Conservation (phyloP, 1,140 invertebrate genomes). For the Cardiocondyla obscurior region DNA sequence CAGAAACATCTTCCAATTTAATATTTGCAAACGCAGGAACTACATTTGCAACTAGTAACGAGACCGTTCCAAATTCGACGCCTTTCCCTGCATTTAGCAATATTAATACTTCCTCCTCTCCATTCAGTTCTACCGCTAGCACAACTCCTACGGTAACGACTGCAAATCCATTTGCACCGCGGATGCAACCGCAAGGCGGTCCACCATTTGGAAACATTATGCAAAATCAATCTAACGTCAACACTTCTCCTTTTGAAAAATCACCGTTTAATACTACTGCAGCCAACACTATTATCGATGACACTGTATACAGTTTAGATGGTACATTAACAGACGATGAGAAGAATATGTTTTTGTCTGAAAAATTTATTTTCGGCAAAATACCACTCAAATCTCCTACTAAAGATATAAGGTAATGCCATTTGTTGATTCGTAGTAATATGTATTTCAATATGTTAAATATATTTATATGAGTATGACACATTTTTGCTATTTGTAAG, state of each 20-base stretch:
- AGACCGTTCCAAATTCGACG: neutral
- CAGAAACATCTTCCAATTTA: conserved; percentile 33
- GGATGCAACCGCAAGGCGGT: conserved; percentile 29
- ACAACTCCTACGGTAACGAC: conserved; percentile 42
- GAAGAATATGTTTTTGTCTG: conserved; percentile 71
- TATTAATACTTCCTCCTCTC: conserved; percentile 7
- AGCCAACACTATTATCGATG: conserved; percentile 67
- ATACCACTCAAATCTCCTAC: conserved; percentile 79
- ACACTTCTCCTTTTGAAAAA: conserved; percentile 64
- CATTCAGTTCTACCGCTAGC: conserved; percentile 38
- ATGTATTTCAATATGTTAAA: conserved; percentile 30
- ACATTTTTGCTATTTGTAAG: conserved; percentile 28
- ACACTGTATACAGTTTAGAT: conserved; percentile 73
- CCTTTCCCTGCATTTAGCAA: conserved; percentile 54
- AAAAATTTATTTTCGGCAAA: conserved; percentile 75
- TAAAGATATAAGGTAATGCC: conserved; percentile 75
- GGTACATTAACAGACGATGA: conserved; percentile 77
- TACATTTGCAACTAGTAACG: conserved; percentile 44
- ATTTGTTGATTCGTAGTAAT: neutral
- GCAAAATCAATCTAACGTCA: conserved; percentile 52
- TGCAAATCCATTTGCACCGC: conserved; percentile 65
- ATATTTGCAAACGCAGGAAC: conserved; percentile 47
- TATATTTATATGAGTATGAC: conserved; percentile 61
- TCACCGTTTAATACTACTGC: conserved; percentile 61
- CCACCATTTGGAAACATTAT: conserved; percentile 63